Percentiles rank a stretch among this genome's conserved stretches.
Conservation (phyloP, 2,888 invertebrate genomes). For the Campoplex nolae region DNA sequence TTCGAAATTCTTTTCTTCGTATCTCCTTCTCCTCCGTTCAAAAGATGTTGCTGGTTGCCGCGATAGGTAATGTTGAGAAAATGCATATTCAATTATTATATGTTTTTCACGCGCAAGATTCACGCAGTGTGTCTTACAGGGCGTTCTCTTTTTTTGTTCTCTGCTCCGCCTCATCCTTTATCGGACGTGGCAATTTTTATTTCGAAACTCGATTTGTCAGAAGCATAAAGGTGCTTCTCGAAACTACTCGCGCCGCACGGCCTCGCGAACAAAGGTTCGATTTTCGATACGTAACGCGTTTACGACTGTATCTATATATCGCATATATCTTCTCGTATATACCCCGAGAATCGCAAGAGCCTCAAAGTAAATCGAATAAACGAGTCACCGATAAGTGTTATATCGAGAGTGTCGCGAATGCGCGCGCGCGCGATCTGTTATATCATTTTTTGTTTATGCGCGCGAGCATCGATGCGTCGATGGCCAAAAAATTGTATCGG, state of each 20-base stretch:
- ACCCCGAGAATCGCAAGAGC: neutral
- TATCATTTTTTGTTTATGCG: no score
- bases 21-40: neutral
- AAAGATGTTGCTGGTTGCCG: neutral
- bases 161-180: no score
- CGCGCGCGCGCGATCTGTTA: neutral
- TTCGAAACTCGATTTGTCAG: neutral
- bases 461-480: no score
- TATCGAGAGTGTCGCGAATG: neutral
- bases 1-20: neutral
- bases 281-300: constrained; percentile 1
- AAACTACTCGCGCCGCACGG: neutral
- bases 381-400: neutral
- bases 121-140: no score
- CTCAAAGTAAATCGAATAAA: neutral
- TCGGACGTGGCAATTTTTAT: neutral
- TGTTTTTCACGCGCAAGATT: neutral
- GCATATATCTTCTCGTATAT: neutral
- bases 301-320: neutral
- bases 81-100: neutral
- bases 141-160: no score
- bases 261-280: neutral
- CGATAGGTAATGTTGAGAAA: neutral
- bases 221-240: neutral
- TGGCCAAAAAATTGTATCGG: no score